phyloP scores from a whole-genome alignment of 2,113 vertebrate genomes.

The Thomomys bottae region DNA sequence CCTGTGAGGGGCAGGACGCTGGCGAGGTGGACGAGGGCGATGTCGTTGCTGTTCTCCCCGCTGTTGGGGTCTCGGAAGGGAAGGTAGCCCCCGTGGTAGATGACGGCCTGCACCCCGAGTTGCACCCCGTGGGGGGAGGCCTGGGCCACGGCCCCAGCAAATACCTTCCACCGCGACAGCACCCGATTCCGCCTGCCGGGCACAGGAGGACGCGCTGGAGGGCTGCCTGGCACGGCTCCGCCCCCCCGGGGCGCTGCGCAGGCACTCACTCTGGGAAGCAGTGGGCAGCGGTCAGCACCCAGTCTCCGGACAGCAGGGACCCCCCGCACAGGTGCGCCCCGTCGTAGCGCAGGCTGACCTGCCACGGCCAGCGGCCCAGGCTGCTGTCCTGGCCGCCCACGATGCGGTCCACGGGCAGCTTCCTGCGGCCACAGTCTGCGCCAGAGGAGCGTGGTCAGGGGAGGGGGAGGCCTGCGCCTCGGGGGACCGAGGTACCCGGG shows the following conservation, averaged over 20 bases:
- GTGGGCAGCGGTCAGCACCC: constrained; percentile 93
- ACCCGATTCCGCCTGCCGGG: constrained; percentile 88
- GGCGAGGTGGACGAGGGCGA: constrained; percentile 90
- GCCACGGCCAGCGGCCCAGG: constrained; percentile 93
- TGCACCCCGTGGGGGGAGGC: constrained; percentile 85
- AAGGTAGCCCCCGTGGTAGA: constrained; percentile 93
- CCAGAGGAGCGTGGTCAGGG: neutral
- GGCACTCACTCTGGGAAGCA: constrained; percentile 93
- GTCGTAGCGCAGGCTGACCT: constrained; percentile 93
- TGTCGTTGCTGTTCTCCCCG: constrained; percentile 94
- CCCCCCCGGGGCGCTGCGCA: neutral
- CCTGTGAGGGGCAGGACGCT: constrained; percentile 89
- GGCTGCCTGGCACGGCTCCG: neutral
- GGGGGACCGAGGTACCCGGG: neutral
- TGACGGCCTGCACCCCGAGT: constrained; percentile 88
- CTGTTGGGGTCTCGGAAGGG: constrained; percentile 92
- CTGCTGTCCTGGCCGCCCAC: constrained; percentile 91
- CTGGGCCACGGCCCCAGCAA: constrained; percentile 90
- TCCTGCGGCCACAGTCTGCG: constrained; percentile 91
- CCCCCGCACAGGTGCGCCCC: constrained; percentile 92
- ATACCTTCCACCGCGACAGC: constrained; percentile 89
- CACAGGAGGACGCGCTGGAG: neutral
- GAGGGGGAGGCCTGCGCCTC: too few species aligned
- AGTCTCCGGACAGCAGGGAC: constrained; percentile 91
- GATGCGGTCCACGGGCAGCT: constrained; percentile 90